Evolutionary conservation across 2,797 vertebrate species (phyloP), one percentile per base, ranked within the genome.

Genomic region (Apodemus agrarius): DNA sequence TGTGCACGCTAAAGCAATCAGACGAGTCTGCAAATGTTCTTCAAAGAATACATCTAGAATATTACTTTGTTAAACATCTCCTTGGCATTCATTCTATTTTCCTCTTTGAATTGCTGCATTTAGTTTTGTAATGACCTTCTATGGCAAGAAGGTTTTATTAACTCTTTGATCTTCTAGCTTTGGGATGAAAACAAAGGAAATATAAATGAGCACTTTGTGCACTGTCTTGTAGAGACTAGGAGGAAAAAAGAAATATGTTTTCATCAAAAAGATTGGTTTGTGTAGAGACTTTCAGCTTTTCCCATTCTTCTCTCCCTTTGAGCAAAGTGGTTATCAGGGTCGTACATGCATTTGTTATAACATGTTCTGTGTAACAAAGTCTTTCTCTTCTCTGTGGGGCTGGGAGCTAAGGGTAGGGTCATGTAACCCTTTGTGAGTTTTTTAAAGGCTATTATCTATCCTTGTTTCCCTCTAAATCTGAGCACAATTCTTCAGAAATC

Each of bases 71-170:
- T 98, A 97, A 98, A 97, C 92, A 94, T 98, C 94, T 97, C 94
- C 85, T 98, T 98, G 96, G 90, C 86, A 46, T 97, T 97, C 87
- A 26, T 97, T 97, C 79, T 96, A 91, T 97, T 98, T 98, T 92
- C 95, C 81, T 95, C 94, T 98, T 97, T 78, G 80, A 98, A 98
- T 95, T 97, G 94, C 95, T 97, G 91, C 26, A 65, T 98, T 98
- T 98, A 97, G 97, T 97, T 98, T 97, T 78, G 24, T 97, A 98
- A 98, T 97, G 95, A 98, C 96, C 91, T 98, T 98, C 98, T 95
- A 95, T 29, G 95, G 91, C 84, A 98, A 92, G 95, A 94, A 96
- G 96, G 88, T 97, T 98, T 98, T 96, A 96, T 97, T 98, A 98
- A 98, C 94, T 98, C 95, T 98, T 98, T 96, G 97, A 97, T 94